These are phyloP conservation scores for Zaprionus taronus DNA, from an alignment of 1,140 invertebrate genomes.

Conservation along the genomic window DNA sequence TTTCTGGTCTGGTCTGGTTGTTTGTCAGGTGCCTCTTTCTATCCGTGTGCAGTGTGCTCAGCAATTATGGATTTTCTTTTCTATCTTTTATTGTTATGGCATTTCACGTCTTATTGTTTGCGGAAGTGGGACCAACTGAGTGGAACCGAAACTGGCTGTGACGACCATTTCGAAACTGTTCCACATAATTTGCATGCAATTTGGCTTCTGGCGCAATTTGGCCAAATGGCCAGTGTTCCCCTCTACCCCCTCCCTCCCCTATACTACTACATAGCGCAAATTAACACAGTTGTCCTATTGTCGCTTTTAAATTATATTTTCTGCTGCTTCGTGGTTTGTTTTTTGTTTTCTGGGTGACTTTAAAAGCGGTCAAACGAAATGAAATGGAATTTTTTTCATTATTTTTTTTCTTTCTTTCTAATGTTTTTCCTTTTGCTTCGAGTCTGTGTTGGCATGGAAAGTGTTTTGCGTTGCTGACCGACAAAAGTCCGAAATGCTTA, in stretches of 20 bases:
- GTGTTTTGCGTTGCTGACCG: slow-evolving; percentile 36
- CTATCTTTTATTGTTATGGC: slow-evolving; percentile 42
- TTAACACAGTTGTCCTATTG: slow-evolving; percentile 75
- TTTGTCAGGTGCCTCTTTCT: slow-evolving; percentile 31
- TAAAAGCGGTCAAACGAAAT: slow-evolving; percentile 72
- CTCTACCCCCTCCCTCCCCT: not conserved
- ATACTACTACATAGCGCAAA: slow-evolving; percentile 48
- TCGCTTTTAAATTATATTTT: slow-evolving; percentile 29
- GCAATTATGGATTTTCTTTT: slow-evolving; percentile 38
- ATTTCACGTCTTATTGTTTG: slow-evolving; percentile 45
- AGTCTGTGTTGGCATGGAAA: slow-evolving; percentile 31
- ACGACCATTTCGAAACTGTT: slow-evolving; percentile 35
- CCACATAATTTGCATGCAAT: slow-evolving; percentile 82
- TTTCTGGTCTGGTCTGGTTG: not conserved
- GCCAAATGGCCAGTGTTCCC: slow-evolving; percentile 58
- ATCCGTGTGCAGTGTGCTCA: too few relatives aligned
- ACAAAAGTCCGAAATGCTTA: slow-evolving; percentile 28
- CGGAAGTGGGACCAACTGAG: slow-evolving; percentile 45
- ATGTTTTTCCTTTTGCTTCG: slow-evolving; percentile 12
- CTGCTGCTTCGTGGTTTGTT: not conserved
- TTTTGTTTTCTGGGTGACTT: slow-evolving; percentile 45
- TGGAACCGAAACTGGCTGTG: slow-evolving; percentile 31
- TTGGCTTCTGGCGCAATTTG: slow-evolving; percentile 77
- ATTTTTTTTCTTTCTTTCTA: slow-evolving; percentile 25
- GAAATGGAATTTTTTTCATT: slow-evolving; percentile 67